These are phyloP conservation scores for Itoplectis maculator DNA, from an alignment of 2,888 invertebrate species.

Conservation along the genomic window DNA sequence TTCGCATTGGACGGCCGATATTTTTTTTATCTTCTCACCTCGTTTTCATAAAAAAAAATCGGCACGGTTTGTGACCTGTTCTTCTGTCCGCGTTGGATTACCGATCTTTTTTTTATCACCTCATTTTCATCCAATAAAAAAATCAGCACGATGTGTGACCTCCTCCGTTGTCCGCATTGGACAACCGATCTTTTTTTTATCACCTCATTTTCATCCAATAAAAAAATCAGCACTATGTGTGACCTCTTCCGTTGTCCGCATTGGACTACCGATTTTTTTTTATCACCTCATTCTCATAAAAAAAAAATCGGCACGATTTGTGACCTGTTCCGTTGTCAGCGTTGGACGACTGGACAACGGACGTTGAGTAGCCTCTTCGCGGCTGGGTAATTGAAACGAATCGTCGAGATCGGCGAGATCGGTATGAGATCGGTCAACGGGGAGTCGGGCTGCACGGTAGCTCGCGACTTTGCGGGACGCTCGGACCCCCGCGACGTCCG, in stretches of 20 bases:
- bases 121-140: background rate
- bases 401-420: background rate
- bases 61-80: background rate
- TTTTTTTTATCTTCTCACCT: too few species aligned
- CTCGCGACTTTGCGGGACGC: slow-evolving; percentile 64
- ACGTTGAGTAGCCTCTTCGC: slow-evolving; percentile 18
- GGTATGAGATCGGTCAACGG: too few species aligned
- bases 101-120: background rate
- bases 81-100: too few species aligned
- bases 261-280: too few species aligned
- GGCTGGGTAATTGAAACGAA: slow-evolving; percentile 58
- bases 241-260: too few species aligned
- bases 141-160: background rate
- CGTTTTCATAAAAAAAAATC: background rate
- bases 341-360: background rate
- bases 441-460: slow-evolving; percentile 64
- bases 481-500: slow-evolving; percentile 63
- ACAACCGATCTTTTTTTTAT: too few species aligned
- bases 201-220: too few species aligned
- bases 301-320: background rate
- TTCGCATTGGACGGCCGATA: too few species aligned
- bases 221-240: background rate
- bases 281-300: too few species aligned
- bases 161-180: too few species aligned
- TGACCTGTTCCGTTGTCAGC: too few species aligned